phyloP scores from a whole-genome alignment of 2,113 vertebrate species.

The Python bivittatus region DNA sequence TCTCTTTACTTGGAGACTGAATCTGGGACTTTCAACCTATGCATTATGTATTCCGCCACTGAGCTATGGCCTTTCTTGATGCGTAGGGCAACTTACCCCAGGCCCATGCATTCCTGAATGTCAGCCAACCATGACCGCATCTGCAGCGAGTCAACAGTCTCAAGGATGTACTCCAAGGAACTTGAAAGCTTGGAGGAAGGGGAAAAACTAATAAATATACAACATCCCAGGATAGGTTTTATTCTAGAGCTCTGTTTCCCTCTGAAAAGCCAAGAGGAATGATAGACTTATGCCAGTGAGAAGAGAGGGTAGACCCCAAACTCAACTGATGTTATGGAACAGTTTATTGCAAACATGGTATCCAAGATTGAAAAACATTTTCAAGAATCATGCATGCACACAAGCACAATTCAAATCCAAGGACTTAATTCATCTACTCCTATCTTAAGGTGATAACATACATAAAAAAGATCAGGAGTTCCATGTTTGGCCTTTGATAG shows the following conservation, averaged over 20 bases:
- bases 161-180: constrained; percentile 84
- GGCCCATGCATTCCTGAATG: constrained; percentile 86
- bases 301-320: not conserved
- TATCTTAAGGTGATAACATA: not conserved
- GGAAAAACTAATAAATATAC: not conserved
- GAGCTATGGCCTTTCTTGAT: not conserved
- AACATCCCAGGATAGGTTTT: not conserved
- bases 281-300: not conserved
- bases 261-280: not conserved
- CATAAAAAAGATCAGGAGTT: not conserved
- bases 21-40: not conserved
- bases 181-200: constrained; percentile 76
- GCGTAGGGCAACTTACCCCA: constrained; percentile 72
- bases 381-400: not conserved
- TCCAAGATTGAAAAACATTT: not conserved
- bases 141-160: constrained; percentile 85
- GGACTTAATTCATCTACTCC: not conserved
- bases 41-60: not conserved
- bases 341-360: not conserved
- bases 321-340: not conserved
- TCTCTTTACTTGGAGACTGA: not conserved
- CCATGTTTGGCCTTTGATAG: not conserved
- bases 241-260: not conserved
- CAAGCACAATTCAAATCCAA: not conserved
- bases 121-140: constrained; percentile 91